These are phyloP conservation scores for Spilarctia lutea DNA, from an alignment of 2,888 invertebrate species.

Conservation along the genomic window DNA sequence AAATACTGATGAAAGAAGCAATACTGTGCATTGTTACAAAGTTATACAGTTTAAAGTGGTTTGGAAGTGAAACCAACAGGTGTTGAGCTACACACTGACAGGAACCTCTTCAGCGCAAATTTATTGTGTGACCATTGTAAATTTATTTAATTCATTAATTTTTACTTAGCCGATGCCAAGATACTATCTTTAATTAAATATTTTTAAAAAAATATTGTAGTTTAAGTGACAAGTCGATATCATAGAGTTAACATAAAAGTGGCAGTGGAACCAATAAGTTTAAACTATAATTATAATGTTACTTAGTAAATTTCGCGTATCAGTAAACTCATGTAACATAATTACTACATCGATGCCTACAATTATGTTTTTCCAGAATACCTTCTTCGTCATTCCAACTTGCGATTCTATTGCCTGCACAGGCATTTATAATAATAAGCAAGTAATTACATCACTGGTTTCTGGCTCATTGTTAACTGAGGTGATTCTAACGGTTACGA, in stretches of 20 bases:
- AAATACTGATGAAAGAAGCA: not conserved
- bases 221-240: not conserved
- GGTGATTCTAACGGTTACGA: constrained; percentile 33
- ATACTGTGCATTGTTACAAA: not conserved
- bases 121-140: not conserved
- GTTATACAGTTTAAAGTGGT: not conserved
- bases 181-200: not conserved
- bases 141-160: not conserved
- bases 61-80: not conserved
- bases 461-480: constrained; percentile 19
- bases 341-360: not conserved
- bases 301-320: not conserved
- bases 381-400: constrained; percentile 10
- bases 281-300: not conserved
- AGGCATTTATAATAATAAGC: constrained; percentile 19
- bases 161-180: not conserved
- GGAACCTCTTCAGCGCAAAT: not conserved
- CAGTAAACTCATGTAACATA: not conserved
- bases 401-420: constrained; percentile 9
- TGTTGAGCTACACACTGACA: not conserved
- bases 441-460: constrained; percentile 34
- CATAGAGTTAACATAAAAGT: no score
- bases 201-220: not conserved
- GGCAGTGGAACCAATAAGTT: no score
- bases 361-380: constrained; percentile 7